phyloP scores from a whole-genome alignment of 92 coral and sea anemone species.

The Phymanthus crucifer region DNA sequence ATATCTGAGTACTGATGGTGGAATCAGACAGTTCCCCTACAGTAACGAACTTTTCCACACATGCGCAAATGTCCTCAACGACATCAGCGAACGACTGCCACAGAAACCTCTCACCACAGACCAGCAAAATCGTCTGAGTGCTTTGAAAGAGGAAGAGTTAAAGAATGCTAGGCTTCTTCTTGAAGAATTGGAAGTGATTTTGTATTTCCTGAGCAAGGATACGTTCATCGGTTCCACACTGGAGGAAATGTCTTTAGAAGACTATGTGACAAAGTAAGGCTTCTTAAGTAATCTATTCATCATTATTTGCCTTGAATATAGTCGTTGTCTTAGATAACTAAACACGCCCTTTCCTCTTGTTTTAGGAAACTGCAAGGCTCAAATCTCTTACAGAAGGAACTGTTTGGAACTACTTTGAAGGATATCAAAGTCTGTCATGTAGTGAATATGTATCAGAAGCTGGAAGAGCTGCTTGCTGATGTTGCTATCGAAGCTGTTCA shows the following conservation, averaged over 20 bases:
- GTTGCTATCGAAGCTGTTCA: conserved; percentile 55
- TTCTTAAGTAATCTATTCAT: neutral
- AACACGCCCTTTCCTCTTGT: neutral
- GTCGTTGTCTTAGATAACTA: neutral
- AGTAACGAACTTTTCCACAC: conserved; percentile 73
- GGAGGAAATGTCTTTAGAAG: conserved; percentile 41
- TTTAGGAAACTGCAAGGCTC: conserved; percentile 40
- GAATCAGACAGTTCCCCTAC: conserved; percentile 53
- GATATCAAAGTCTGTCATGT: conserved; percentile 58
- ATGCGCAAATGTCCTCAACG: conserved; percentile 52
- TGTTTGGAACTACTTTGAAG: conserved; percentile 50
- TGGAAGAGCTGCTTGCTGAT: conserved; percentile 63
- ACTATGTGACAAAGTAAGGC: conserved; percentile 56
- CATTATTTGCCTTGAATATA: neutral
- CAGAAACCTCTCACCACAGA: conserved; percentile 55
- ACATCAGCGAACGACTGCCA: conserved; percentile 38
- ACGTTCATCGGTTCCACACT: conserved; percentile 14
- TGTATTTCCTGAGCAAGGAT: conserved; percentile 49
- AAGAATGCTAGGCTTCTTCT: conserved; percentile 51
- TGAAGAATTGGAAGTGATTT: conserved; percentile 58
- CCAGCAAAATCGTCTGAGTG: conserved; percentile 46
- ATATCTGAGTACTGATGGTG: conserved; percentile 48
- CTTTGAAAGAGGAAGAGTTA: conserved; percentile 46
- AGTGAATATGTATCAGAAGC: conserved; percentile 59
- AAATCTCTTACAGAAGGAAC: conserved; percentile 50